These are phyloP conservation scores for Struthidea cinerea DNA, from an alignment of 2,113 vertebrate genomes.

Conservation along the genomic window DNA sequence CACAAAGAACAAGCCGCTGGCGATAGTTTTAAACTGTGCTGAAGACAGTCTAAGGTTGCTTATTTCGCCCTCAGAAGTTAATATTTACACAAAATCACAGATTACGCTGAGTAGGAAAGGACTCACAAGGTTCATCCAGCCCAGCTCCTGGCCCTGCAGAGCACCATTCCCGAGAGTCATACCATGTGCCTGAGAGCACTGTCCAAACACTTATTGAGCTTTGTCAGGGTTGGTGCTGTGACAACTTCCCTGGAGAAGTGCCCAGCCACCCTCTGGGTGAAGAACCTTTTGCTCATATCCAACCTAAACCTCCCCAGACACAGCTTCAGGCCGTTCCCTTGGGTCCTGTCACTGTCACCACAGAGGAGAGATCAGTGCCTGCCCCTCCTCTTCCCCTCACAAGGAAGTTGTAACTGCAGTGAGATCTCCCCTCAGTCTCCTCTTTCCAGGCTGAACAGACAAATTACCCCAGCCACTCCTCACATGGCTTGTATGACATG, in stretches of 20 bases:
- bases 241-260: too few relatives aligned
- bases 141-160: neutral
- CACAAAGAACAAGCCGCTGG: neutral
- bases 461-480: fast-evolving
- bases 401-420: neutral
- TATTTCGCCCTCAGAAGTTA: neutral
- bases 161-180: neutral
- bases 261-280: too few relatives aligned
- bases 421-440: neutral
- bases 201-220: neutral
- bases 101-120: neutral
- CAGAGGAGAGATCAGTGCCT: neutral
- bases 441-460: neutral
- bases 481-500: fast-evolving
- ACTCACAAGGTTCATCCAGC: neutral
- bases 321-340: fast-evolving
- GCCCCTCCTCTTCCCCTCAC: neutral
- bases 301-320: neutral
- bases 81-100: neutral
- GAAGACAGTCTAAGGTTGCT: neutral
- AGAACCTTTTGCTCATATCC: neutral
- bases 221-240: neutral
- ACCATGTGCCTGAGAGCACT: neutral
- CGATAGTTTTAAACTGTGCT: neutral
- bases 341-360: fast-evolving